These are phyloP conservation scores for Dolichomitus sp. DNA, from an alignment of 2,888 invertebrate genomes.

Conservation along the genomic window DNA sequence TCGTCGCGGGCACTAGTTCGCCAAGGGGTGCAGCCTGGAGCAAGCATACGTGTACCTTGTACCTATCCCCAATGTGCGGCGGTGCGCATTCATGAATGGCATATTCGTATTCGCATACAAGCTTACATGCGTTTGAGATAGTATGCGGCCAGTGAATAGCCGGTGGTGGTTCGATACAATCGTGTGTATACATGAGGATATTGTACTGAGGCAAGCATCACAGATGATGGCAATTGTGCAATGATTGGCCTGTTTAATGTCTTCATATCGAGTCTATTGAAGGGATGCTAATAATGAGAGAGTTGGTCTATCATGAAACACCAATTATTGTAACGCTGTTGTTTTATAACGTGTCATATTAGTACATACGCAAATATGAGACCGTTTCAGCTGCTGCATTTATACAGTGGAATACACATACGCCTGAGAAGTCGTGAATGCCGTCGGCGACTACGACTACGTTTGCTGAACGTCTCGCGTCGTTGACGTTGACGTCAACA, in stretches of 20 bases:
- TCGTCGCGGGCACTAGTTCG: constrained; percentile 30
- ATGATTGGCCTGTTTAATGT: constrained; percentile 4
- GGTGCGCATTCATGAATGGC: background rate
- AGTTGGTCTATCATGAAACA: background rate
- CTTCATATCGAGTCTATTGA: background rate
- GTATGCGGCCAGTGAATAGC: constrained; percentile 14
- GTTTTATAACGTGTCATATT: background rate
- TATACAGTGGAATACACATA: constrained; percentile 3
- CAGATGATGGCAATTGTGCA: background rate
- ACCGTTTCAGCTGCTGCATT: no score
- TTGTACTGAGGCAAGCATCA: constrained; percentile 12
- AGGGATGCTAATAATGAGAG: background rate
- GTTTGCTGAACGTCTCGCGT: constrained; percentile 13
- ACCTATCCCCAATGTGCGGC: constrained; percentile 2
- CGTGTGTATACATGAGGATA: constrained; percentile 22
- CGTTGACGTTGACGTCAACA: constrained; percentile 23
- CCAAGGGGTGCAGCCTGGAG: constrained; percentile 20
- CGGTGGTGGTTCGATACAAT: constrained; percentile 29
- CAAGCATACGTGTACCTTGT: constrained; percentile 45
- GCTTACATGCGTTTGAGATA: background rate
- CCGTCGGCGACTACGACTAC: constrained; percentile 6
- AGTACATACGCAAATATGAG: background rate
- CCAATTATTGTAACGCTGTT: background rate
- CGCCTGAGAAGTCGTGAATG: background rate
- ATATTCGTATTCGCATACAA: constrained; percentile 19